Evolutionary conservation across 2,888 invertebrate species (phyloP), one percentile per base, ranked within the genome.

Genomic region (Dromius quadrimaculatus): DNA sequence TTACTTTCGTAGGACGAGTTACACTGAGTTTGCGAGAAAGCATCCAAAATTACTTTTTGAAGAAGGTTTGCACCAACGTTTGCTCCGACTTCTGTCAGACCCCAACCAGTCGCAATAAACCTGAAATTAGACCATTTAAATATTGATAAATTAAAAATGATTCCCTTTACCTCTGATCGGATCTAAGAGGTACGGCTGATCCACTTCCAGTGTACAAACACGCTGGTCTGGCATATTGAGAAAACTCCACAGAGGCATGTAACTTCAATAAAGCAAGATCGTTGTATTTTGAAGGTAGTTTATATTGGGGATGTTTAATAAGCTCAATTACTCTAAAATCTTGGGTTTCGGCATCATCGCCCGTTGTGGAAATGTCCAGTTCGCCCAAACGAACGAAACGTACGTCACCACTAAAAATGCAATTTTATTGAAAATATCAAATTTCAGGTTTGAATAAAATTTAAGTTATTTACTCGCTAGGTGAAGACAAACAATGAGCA

Each of bases 401-500:
- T 1, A 82, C 82, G 1, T 36, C 34, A 3, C 59, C 59, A 36
- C 59, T 59, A 32, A 6, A 32, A 32, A 32, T 41, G 9, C 13
- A 6, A 11, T 6, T 13, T 15, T 41, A 11, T 3, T 41, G 0
- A 41, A 15, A 15, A 8, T 41, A 41, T 15, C 15, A 11, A 41
- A 41, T 41, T 1, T 15, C 15, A 11, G 15, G 15, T 41, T 1
- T 15, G 15, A 41, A 15, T 1, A 41, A 9, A 47, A 22, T 45
- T 8, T 41, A 41, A 41, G 3, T 41, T 8, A 72, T 71, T 73
- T 69, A 73, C 73, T 36, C 65, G 20, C 57, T 64, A 23, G 28
- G 57, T 43, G 15, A 59, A 8, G 34, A 13, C 11, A 74, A 77
- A 74, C 91, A 92, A 77, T 91, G 91, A 0, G 87, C 90, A 0